These are phyloP conservation scores for Amazona guildingii DNA, from an alignment of 2,113 vertebrate species.

Conservation along the genomic window DNA sequence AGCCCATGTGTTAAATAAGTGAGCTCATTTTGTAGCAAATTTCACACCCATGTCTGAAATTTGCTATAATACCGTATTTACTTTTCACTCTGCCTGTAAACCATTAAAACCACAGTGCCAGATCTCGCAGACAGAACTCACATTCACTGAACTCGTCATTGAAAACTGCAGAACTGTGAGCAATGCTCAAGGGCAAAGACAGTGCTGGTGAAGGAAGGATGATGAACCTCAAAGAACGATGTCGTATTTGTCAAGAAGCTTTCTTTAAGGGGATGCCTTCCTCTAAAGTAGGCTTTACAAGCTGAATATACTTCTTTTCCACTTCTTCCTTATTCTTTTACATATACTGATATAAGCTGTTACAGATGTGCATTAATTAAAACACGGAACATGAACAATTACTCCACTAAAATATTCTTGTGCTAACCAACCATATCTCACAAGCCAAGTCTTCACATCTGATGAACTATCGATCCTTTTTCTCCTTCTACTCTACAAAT, in stretches of 20 bases:
- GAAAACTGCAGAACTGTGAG: background rate
- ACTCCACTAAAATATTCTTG: background rate
- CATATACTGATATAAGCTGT: background rate
- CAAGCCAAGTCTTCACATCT: background rate
- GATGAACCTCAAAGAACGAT: background rate
- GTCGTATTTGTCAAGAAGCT: background rate
- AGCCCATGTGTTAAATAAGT: background rate
- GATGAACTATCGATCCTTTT: background rate
- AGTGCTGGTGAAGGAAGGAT: background rate
- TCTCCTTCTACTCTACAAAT: background rate
- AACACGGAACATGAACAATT: background rate
- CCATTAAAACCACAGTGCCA: background rate
- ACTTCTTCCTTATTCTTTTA: background rate
- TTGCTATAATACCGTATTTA: conserved; percentile 15
- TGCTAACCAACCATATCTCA: background rate
- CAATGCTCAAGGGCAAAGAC: background rate
- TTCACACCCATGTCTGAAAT: background rate
- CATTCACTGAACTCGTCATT: background rate
- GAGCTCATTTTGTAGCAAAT: conserved; percentile 28
- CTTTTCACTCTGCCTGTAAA: conserved; percentile 17
- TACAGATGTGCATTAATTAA: background rate
- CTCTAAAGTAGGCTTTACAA: background rate
- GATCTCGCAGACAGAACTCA: background rate
- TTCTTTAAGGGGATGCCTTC: background rate
- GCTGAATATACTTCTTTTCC: background rate